These are phyloP conservation scores for Nemurella pictetii DNA, from an alignment of 2,888 invertebrate species.

Conservation along the genomic window DNA sequence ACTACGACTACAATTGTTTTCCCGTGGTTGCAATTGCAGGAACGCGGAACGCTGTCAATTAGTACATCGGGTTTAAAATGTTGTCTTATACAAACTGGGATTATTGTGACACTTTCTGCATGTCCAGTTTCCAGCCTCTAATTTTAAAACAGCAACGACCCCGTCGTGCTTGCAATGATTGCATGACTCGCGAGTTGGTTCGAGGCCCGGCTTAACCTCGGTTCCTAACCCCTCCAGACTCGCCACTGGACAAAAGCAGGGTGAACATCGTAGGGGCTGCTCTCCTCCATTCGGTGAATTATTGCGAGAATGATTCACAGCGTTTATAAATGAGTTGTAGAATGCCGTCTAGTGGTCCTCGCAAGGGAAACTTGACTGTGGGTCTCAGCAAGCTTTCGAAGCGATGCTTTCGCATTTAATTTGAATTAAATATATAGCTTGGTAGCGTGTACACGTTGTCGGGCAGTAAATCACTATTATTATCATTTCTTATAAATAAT, in stretches of 20 bases:
- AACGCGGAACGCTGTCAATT: too few relatives aligned
- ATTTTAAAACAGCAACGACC: too few relatives aligned
- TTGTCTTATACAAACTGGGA: too few relatives aligned
- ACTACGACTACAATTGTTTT: too few relatives aligned
- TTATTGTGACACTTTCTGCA: too few relatives aligned
- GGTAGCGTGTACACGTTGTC: not conserved
- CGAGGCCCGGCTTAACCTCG: too few relatives aligned
- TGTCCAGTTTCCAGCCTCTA: too few relatives aligned
- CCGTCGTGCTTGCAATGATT: too few relatives aligned
- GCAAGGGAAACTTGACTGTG: not conserved
- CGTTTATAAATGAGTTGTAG: not conserved
- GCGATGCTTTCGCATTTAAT: not conserved
- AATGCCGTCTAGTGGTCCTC: not conserved
- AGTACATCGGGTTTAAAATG: too few relatives aligned
- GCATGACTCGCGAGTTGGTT: too few relatives aligned
- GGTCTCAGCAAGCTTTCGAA: not conserved
- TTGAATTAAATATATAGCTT: not conserved
- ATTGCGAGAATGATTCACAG: not conserved
- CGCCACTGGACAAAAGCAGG: not conserved
- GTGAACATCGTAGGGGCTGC: not conserved
- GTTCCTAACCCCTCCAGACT: too few relatives aligned
- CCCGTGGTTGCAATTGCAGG: too few relatives aligned
- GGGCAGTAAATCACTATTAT: not conserved
- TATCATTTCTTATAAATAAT: not conserved
- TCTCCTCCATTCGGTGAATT: not conserved